Evolutionary conservation across 2,797 vertebrate species (phyloP), one percentile per base, ranked within the genome.

Genomic region (Melanotaenia trifasciata): DNA sequence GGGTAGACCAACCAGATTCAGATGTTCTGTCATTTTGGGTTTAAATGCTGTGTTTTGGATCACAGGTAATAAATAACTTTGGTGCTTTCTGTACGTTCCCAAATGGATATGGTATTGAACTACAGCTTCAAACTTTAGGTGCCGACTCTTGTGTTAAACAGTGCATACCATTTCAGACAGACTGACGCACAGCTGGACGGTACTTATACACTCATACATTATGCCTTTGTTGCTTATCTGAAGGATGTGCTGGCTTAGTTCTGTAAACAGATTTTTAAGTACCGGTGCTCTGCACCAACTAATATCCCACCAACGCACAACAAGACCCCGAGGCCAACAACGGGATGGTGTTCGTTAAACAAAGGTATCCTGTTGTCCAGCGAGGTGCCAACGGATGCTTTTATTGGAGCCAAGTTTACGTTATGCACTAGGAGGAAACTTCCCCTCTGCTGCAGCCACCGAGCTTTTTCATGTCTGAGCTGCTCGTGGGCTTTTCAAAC

Each of bases 341-440:
- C 67, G 90, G 92, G 91, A 93, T 93, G 86, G 94, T 94, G 92
- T 92, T 84, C 33, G 59, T 83, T 94, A 94, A 94, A 94, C 85
- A 92, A 93, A 93, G 88, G 86, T 85, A 94, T 95, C 94, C 94
- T 94, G 94, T 95, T 95, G 94, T 94, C 94, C 90, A 30, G 81
- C 36, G 68, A 95, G 95, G 95, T 95, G 95, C 94, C 94, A 94
- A 94, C 88, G 92, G 93, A 95, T 92, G 91, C 94, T 91, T 92
- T 93, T 94, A 95, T 95, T 94, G 89, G 93, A 95, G 94, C 94
- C 94, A 95, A 94, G 93, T 95, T 94, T 94, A 95, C 86, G 79
- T 90, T 91, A 69, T 80, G 80, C 80, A 26, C 78, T 88, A 87
- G 93, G 93, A 93, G 89, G 93, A 88, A 87, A 91, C 92, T 94